Evolutionary conservation across 2,797 vertebrate genomes (phyloP).

Genomic region (Halcyon chelicuti): DNA sequence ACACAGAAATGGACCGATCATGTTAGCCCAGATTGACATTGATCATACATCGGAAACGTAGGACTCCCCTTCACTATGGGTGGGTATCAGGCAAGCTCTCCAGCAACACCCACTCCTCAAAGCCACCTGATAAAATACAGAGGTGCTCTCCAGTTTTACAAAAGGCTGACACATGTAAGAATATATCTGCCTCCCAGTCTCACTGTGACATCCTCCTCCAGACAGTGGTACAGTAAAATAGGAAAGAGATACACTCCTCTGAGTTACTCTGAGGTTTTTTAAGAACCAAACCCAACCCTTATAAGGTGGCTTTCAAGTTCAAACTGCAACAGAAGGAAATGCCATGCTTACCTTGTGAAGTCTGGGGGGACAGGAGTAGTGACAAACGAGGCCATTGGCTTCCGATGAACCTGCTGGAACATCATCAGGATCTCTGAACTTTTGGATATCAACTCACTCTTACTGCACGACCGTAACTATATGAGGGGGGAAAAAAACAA

Average conservation of each 20-base stretch:
- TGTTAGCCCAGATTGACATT: neutral
- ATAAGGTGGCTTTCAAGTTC: neutral
- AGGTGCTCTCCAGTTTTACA: rapidly evolving
- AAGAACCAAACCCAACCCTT: neutral
- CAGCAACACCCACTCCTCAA: neutral
- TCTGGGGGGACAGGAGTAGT: slow-evolving; percentile 97
- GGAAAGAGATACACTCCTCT: neutral
- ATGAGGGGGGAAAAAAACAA: neutral
- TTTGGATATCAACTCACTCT: slow-evolving; percentile 96
- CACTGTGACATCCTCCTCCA: neutral
- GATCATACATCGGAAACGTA: neutral
- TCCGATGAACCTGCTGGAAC: slow-evolving; percentile 99
- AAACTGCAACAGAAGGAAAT: neutral
- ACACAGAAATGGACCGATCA: neutral
- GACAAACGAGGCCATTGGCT: slow-evolving; percentile 98
- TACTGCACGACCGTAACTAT: slow-evolving; percentile 95
- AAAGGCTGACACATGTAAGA: neutral
- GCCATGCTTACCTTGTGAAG: slow-evolving; percentile 89
- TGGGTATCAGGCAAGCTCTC: neutral
- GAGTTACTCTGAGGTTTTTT: neutral
- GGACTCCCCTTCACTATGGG: neutral
- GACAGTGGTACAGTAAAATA: neutral
- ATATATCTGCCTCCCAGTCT: neutral
- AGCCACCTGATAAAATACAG: neutral
- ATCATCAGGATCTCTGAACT: slow-evolving; percentile 98